Conservation (phyloP, 2,888 invertebrate genomes). For the Ormyrus nitidulus region DNA sequence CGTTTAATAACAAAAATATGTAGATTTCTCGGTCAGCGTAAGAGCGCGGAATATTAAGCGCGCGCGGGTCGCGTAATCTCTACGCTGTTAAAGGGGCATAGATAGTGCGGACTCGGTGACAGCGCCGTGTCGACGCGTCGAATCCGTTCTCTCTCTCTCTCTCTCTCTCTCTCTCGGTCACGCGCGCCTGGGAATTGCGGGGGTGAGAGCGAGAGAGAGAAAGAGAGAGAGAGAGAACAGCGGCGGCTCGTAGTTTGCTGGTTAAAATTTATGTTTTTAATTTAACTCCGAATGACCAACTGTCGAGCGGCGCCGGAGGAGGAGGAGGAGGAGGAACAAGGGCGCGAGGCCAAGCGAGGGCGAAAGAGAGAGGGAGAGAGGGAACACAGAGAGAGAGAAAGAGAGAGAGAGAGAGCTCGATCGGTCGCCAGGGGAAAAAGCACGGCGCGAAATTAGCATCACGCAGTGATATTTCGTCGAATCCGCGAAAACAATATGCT, state of each 20-base stretch:
- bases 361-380: constrained; percentile 9
- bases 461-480: constrained; percentile 71
- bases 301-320: constrained; percentile 63
- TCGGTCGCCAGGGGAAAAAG: constrained; percentile 61
- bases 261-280: constrained; percentile 74
- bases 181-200: constrained; percentile 7
- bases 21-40: constrained; percentile 46
- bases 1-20: constrained; percentile 55
- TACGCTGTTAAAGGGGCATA: constrained; percentile 15
- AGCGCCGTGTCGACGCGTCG: constrained; percentile 49
- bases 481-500: constrained; percentile 74
- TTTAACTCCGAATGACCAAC: constrained; percentile 74
- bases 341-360: constrained; percentile 19
- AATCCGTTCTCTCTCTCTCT: constrained; percentile 15
- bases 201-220: not conserved
- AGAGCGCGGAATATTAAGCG: constrained; percentile 53
- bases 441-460: constrained; percentile 70
- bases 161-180: not conserved
- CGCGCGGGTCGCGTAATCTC: constrained; percentile 34
- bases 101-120: constrained; percentile 40
- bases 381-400: constrained; percentile 22
- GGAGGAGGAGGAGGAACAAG: constrained; percentile 33
- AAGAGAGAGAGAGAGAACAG: not conserved
- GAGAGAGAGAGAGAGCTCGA: constrained; percentile 13
- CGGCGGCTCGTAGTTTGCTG: constrained; percentile 60